Base-by-base conservation (phyloP, 2,113 vertebrate species). In the Dunckerocampus dactyliophorus region DNA sequence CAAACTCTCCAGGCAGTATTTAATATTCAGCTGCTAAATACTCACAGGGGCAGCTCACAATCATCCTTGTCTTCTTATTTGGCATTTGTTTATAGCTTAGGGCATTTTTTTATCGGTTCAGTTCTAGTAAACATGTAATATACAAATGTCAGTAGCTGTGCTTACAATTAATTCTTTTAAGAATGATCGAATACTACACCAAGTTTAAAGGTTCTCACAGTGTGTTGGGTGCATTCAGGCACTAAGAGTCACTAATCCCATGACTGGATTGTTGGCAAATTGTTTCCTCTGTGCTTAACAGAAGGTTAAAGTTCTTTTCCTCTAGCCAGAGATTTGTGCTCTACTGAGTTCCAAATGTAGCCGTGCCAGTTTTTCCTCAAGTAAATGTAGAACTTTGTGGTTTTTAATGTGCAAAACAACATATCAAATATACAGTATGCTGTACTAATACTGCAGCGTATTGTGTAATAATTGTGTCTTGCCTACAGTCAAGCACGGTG, bases 1-100 rank as follows among this genome's bases (percentile, higher is more conserved):
- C 24, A 63, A 54, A 59, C 8, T 15, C 54, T 17, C 63, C 21
- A 14, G 48, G 13, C 46, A 48, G 12, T 63, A 15, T 49, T 51
- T 8, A 47, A 43, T 57, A 2, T 43, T 71, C 20, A 43, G 21
- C 42, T 55, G 39, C 9, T 63, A 11, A 19, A 31, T 13, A 11
- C 4, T 22, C 10, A 28, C 24, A 60, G 3, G 16, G 31, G 31
- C 45, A 54, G 37, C 22, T 16, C 22, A 10, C 50, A 52, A 17
- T 15, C 20, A 8, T 50, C 48, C 20, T 22, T 19, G 9, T 24
- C 6, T 15, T 17, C 2, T 14, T 15, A 15, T 24, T 50, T 50
- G 11, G 21, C 21, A 13, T 50, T 50, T 50, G 3, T 50, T 13
- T 21, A 34, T 34, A 34, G 47, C 2, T 49, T 6, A 2, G 17